Conservation (phyloP, 2,888 invertebrate genomes). For the Zele albiditarsus region DNA sequence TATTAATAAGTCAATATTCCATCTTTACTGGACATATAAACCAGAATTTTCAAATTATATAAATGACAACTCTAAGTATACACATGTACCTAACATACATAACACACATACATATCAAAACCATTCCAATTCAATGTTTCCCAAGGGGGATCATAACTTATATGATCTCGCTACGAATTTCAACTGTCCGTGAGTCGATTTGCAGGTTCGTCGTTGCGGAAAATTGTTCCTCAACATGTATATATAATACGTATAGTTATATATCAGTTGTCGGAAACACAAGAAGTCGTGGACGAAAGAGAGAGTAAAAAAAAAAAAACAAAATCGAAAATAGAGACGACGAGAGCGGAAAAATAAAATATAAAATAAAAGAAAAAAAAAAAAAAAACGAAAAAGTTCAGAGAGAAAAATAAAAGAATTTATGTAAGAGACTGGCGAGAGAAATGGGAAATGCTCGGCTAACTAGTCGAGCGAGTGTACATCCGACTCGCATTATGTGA, state of each 20-base stretch:
- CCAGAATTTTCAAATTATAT: background rate
- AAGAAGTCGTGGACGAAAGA: constrained; percentile 21
- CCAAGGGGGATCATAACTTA: constrained; percentile 23
- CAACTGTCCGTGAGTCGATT: constrained; percentile 53
- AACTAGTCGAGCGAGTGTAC: constrained; percentile 22
- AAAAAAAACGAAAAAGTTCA: constrained; percentile 24
- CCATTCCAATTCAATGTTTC: constrained; percentile 23
- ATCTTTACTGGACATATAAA: no score
- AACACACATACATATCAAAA: background rate
- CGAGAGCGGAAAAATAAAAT: background rate
- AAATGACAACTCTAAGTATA: background rate
- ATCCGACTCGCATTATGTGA: constrained; percentile 27
- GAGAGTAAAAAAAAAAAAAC: background rate
- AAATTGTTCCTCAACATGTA: constrained; percentile 56
- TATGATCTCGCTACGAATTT: constrained; percentile 15
- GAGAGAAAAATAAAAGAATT: constrained; percentile 40
- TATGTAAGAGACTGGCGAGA: constrained; percentile 33
- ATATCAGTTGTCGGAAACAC: constrained; percentile 27
- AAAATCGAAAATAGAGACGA: constrained; percentile 6
- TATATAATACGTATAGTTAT: background rate
- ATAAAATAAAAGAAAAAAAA: constrained; percentile 27
- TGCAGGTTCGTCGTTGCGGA: constrained; percentile 60
- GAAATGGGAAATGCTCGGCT: constrained; percentile 37
- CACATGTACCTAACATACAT: background rate
- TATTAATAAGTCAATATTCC: no score